These are phyloP conservation scores for Dicrurus megarhynchus DNA, from an alignment of 2,113 vertebrate genomes.

Conservation along the genomic window DNA sequence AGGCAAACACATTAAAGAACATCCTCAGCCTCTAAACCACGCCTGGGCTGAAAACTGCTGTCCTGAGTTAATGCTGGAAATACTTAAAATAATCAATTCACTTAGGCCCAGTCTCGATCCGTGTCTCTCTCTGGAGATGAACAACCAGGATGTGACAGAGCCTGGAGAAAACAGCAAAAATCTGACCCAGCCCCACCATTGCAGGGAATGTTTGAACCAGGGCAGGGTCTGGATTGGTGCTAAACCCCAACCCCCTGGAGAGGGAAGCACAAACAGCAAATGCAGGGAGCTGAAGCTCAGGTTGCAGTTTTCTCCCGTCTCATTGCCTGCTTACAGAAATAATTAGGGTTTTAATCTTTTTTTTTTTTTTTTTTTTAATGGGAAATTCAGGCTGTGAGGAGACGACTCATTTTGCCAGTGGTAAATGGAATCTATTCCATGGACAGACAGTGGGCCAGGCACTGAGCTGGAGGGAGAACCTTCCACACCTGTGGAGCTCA, in stretches of 20 bases:
- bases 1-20: background rate
- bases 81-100: background rate
- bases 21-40: background rate
- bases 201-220: background rate
- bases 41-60: background rate
- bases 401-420: background rate
- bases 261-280: background rate
- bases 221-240: background rate
- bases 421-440: background rate
- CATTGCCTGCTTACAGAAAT: background rate
- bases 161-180: background rate
- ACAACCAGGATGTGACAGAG: background rate
- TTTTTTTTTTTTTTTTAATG: background rate
- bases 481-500: rapidly evolving
- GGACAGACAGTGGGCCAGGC: background rate
- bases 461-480: background rate
- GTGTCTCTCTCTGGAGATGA: background rate
- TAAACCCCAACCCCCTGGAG: background rate
- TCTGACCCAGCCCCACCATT: background rate
- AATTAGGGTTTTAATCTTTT: too few species aligned
- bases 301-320: background rate
- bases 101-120: background rate
- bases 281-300: background rate
- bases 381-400: background rate
- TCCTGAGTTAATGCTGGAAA: background rate